Percentiles rank a stretch among this genome's conserved stretches.
phyloP scores from a whole-genome alignment of 1,140 invertebrate species.

The Aphelinus certus region DNA sequence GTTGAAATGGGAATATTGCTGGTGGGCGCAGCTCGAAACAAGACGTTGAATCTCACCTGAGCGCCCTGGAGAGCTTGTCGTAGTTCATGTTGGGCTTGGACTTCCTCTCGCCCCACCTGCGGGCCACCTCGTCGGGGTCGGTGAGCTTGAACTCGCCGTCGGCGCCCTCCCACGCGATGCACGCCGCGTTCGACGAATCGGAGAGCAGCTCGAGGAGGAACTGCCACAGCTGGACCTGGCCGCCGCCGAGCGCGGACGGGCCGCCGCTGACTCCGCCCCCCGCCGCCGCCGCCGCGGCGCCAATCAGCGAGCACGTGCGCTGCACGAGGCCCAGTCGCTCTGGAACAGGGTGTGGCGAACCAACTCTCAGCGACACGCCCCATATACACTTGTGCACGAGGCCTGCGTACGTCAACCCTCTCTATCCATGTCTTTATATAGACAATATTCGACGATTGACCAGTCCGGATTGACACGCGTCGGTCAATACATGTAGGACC shows the following conservation, averaged over 20 bases:
- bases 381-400: too few relatives aligned
- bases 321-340: slow-evolving; percentile 63
- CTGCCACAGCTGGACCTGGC: slow-evolving; percentile 99
- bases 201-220: slow-evolving; percentile 96
- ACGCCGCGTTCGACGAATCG: slow-evolving; percentile 90
- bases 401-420: too few relatives aligned
- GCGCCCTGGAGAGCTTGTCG: slow-evolving; percentile 95
- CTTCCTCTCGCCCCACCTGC: slow-evolving; percentile 97
- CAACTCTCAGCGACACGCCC: too few relatives aligned
- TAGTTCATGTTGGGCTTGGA: slow-evolving; percentile 99
- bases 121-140: slow-evolving; percentile 97
- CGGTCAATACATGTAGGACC: too few relatives aligned
- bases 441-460: too few relatives aligned
- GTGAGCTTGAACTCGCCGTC: slow-evolving; percentile 98
- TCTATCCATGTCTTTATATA: too few relatives aligned
- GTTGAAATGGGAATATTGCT: too few relatives aligned
- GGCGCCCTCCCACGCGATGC: slow-evolving; percentile 96
- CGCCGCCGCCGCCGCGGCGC: slow-evolving; percentile 69
- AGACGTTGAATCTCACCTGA: slow-evolving; percentile 74
- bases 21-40: too few relatives aligned
- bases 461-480: too few relatives aligned
- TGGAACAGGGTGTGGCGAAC: slow-evolving; percentile 22
- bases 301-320: slow-evolving; percentile 62
- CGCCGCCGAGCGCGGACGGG: slow-evolving; percentile 67
- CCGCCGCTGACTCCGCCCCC: slow-evolving; percentile 68